Evolutionary conservation across 2,888 invertebrate species (phyloP).

Genomic region (Parnassius apollo): DNA sequence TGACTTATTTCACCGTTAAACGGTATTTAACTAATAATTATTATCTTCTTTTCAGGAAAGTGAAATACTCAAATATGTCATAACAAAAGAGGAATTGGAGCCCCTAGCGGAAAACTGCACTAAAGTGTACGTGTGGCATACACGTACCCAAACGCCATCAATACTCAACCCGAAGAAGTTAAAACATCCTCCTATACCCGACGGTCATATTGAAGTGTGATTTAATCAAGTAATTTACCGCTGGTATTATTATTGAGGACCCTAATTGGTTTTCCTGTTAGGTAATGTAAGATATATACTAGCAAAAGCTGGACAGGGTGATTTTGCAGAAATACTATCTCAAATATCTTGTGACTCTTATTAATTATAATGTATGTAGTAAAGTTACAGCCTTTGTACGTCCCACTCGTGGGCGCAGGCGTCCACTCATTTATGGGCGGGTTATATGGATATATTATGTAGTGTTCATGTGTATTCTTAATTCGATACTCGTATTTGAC

Average conservation of each 20-base stretch:
- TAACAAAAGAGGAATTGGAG: conserved; percentile 89
- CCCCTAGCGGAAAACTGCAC: conserved; percentile 95
- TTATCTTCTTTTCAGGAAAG: conserved; percentile 82
- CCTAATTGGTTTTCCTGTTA: neutral
- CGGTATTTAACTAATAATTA: too few relatives aligned
- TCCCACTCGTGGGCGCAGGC: too few relatives aligned
- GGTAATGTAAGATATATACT: neutral
- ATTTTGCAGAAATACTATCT: conserved; percentile 1
- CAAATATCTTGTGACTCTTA: conserved; percentile 11
- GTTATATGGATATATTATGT: neutral
- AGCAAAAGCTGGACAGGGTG: conserved; percentile 5
- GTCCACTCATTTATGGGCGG: too few relatives aligned
- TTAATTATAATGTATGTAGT: neutral
- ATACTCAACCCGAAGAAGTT: conserved; percentile 84
- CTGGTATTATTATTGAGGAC: conserved; percentile 5
- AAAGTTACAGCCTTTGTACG: too few relatives aligned
- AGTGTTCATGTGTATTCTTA: neutral
- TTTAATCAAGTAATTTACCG: neutral
- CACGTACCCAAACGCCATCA: conserved; percentile 94
- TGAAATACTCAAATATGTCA: conserved; percentile 88
- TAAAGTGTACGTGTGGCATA: conserved; percentile 99
- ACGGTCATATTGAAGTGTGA: conserved; percentile 69
- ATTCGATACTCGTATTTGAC: neutral
- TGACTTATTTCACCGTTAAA: too few relatives aligned
- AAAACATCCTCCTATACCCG: conserved; percentile 63